Percentiles rank a stretch among this genome's conserved stretches.
Evolutionary conservation across 2,113 vertebrate species (phyloP).

Genomic region (Muntiacus muntjak): DNA sequence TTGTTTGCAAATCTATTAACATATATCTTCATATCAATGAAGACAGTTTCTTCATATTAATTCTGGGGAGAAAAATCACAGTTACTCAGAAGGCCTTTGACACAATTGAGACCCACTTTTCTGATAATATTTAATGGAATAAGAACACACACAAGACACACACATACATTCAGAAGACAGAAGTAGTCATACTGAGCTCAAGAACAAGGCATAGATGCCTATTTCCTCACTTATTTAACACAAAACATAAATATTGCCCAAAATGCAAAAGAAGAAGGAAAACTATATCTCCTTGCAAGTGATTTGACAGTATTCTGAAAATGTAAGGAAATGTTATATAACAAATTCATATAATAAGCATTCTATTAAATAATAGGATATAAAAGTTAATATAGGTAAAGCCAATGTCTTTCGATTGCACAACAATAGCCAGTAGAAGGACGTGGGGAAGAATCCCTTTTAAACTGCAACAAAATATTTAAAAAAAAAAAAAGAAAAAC

Average conservation of each 20-base stretch:
- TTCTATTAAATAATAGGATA: not conserved
- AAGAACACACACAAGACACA: not conserved
- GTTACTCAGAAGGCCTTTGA: not conserved
- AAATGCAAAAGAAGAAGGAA: not conserved
- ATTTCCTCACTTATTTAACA: not conserved
- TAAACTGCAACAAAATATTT: not conserved
- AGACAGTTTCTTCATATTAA: not conserved
- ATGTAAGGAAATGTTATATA: not conserved
- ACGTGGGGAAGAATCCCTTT: not conserved
- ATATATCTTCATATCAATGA: not conserved
- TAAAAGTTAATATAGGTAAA: not conserved
- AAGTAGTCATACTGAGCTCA: not conserved
- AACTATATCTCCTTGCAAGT: not conserved
- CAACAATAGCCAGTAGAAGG: not conserved
- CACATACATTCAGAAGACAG: not conserved
- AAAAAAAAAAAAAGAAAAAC: not conserved
- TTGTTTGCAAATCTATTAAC: not conserved
- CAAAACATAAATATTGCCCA: not conserved
- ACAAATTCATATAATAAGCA: not conserved
- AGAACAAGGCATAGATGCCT: not conserved
- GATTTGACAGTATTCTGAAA: not conserved
- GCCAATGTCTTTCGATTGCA: not conserved
- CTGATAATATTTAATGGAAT: not conserved
- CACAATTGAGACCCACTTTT: not conserved
- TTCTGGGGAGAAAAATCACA: not conserved